Evolutionary conservation across 2,888 invertebrate genomes (phyloP).

Genomic region (Campaea margaritaria): DNA sequence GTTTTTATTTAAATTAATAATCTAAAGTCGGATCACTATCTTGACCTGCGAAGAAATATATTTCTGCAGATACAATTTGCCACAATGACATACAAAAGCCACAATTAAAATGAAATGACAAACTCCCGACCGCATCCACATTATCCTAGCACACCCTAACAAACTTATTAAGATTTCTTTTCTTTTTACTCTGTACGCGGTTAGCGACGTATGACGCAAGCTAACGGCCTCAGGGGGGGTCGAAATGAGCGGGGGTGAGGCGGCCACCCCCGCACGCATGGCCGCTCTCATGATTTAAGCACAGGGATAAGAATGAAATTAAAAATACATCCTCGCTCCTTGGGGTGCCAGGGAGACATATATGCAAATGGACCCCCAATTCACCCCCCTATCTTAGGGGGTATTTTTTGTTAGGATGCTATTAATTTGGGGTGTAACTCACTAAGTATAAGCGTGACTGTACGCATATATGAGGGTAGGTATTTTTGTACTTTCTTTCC

Average conservation of each 20-base stretch:
- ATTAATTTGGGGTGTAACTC: constrained; percentile 84
- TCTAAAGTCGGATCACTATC: too few species aligned
- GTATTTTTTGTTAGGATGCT: constrained; percentile 84
- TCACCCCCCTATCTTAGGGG: constrained; percentile 76
- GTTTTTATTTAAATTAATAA: too few species aligned
- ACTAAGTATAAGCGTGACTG: constrained; percentile 68
- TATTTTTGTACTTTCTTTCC: constrained; percentile 61
- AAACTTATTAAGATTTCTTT: constrained; percentile 86
- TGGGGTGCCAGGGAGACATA: constrained; percentile 83
- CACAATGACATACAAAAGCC: too few species aligned
- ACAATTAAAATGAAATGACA: too few species aligned
- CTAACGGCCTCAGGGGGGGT: constrained; percentile 68
- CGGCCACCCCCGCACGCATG: constrained; percentile 80
- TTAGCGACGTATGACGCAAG: constrained; percentile 85
- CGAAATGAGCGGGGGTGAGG: constrained; percentile 51
- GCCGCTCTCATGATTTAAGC: constrained; percentile 86
- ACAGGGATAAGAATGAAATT: constrained; percentile 85
- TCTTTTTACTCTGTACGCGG: constrained; percentile 84
- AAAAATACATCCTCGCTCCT: constrained; percentile 85
- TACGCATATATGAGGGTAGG: constrained; percentile 65
- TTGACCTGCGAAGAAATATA: background rate
- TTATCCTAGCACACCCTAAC: constrained; percentile 74
- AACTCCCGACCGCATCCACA: constrained; percentile 57
- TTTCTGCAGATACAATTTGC: too few species aligned
- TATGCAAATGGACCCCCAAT: constrained; percentile 81